Conservation (phyloP, 1,140 invertebrate genomes). For the Brachionus sp. region DNA sequence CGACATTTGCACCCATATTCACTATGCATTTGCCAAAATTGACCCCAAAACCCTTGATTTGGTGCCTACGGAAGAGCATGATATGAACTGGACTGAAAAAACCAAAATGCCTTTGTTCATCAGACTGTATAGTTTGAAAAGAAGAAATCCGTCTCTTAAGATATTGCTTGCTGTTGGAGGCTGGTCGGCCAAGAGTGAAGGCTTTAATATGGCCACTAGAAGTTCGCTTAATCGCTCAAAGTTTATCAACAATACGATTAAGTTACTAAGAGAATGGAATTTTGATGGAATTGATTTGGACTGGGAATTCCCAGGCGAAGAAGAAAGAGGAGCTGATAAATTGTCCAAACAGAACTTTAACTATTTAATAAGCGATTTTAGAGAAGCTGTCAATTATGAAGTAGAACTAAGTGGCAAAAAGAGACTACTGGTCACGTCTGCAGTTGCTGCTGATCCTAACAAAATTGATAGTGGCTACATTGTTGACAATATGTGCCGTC, state of each 20-base stretch:
- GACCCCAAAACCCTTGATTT: slow-evolving; percentile 72
- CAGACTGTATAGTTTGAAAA: slow-evolving; percentile 66
- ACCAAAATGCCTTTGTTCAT: slow-evolving; percentile 52
- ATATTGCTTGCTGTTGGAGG: slow-evolving; percentile 88
- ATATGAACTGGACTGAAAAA: slow-evolving; percentile 64
- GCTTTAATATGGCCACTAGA: slow-evolving; percentile 48
- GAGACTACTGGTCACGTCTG: slow-evolving; percentile 82
- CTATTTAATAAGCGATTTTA: slow-evolving; percentile 68
- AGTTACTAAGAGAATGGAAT: slow-evolving; percentile 81
- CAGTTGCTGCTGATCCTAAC: slow-evolving; percentile 75
- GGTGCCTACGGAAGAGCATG: slow-evolving; percentile 45
- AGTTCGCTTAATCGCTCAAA: slow-evolving; percentile 62
- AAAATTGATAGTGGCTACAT: slow-evolving; percentile 91
- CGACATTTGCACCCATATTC: slow-evolving; percentile 86
- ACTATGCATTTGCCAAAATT: slow-evolving; percentile 88
- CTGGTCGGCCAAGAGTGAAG: slow-evolving; percentile 68
- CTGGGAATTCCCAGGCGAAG: slow-evolving; percentile 88
- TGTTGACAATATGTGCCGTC: slow-evolving; percentile 76
- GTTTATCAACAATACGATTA: slow-evolving; percentile 64
- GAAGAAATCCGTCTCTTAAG: slow-evolving; percentile 86
- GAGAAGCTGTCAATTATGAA: slow-evolving; percentile 83
- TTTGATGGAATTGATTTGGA: slow-evolving; percentile 94
- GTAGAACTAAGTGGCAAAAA: slow-evolving; percentile 68
- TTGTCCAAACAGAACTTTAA: slow-evolving; percentile 24
- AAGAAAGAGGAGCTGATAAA: slow-evolving; percentile 69